Conservation (phyloP, 2,888 invertebrate species). For the Himalopsyche japonica region DNA sequence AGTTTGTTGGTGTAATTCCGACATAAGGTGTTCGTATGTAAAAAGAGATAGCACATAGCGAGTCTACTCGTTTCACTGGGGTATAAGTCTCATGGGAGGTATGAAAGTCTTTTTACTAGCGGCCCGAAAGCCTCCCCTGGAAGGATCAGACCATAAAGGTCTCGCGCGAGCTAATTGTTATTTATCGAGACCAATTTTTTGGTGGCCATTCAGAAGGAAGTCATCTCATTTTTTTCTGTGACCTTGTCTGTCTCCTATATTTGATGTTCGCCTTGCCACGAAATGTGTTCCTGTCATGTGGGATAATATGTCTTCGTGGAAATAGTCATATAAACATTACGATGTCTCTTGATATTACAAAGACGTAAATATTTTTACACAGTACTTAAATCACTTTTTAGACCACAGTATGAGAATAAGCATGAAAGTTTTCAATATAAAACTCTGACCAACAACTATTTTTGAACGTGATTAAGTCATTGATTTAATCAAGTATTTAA, state of each 20-base stretch:
- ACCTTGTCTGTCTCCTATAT: background rate
- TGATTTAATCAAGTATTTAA: too few relatives aligned
- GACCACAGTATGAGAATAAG: background rate
- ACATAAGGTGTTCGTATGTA: background rate
- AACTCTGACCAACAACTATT: too few relatives aligned
- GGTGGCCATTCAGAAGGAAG: background rate
- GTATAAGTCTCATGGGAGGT: background rate
- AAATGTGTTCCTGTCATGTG: background rate
- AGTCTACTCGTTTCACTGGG: background rate
- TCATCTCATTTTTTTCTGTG: conserved; percentile 8
- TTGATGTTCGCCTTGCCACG: background rate
- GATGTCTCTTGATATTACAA: background rate
- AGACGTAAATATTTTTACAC: background rate
- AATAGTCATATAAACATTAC: background rate
- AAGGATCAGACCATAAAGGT: conserved; percentile 24
- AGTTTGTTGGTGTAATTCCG: background rate
- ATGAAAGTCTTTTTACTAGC: background rate
- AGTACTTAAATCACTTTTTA: background rate
- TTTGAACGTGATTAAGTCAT: too few relatives aligned
- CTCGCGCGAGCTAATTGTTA: conserved; percentile 28
- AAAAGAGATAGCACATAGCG: background rate
- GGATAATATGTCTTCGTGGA: background rate
- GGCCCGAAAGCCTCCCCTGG: background rate
- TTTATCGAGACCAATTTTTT: conserved; percentile 28
- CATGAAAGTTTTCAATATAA: too few relatives aligned